These are phyloP conservation scores for Pteromalus puparum DNA, from an alignment of 1,140 invertebrate genomes.

Conservation along the genomic window DNA sequence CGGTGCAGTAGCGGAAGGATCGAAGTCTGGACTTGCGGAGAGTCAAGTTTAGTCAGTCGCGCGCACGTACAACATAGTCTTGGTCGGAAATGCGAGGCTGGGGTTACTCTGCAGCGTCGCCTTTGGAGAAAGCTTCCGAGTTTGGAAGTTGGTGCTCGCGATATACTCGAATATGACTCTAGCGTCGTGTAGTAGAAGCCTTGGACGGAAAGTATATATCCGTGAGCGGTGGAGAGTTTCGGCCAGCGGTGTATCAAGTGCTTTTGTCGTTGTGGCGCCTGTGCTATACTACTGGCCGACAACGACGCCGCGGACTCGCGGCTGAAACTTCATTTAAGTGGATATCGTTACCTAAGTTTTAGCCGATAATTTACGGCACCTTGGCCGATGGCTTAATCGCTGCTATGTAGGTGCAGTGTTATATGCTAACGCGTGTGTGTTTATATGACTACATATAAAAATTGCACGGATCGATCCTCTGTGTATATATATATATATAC, in stretches of 20 bases:
- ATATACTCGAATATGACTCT: slow-evolving; percentile 65
- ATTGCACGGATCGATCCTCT: too few relatives aligned
- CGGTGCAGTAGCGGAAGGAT: too few relatives aligned
- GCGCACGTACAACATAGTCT: neutral
- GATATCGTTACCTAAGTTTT: slow-evolving; percentile 66
- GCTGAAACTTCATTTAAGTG: slow-evolving; percentile 69
- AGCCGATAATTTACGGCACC: slow-evolving; percentile 59
- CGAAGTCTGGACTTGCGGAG: too few relatives aligned
- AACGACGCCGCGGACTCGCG: slow-evolving; percentile 36
- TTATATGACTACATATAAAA: too few relatives aligned
- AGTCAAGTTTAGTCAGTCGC: too few relatives aligned
- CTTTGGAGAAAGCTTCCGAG: slow-evolving; percentile 29
- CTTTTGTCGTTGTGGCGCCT: slow-evolving; percentile 22
- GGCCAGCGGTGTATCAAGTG: slow-evolving; percentile 22
- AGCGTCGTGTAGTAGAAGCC: neutral
- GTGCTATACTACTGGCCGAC: neutral
- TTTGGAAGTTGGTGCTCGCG: slow-evolving; percentile 60
- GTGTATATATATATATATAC: too few relatives aligned
- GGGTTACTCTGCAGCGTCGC: neutral
- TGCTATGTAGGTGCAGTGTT: too few relatives aligned
- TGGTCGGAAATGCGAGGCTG: slow-evolving; percentile 17
- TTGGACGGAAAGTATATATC: slow-evolving; percentile 56
- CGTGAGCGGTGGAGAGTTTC: neutral
- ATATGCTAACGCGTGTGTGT: neutral
- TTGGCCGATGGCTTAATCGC: slow-evolving; percentile 37